Evolutionary conservation across 2,113 vertebrate genomes (phyloP), one percentile per base, ranked within the genome.

Genomic region (Ondatra zibethicus): DNA sequence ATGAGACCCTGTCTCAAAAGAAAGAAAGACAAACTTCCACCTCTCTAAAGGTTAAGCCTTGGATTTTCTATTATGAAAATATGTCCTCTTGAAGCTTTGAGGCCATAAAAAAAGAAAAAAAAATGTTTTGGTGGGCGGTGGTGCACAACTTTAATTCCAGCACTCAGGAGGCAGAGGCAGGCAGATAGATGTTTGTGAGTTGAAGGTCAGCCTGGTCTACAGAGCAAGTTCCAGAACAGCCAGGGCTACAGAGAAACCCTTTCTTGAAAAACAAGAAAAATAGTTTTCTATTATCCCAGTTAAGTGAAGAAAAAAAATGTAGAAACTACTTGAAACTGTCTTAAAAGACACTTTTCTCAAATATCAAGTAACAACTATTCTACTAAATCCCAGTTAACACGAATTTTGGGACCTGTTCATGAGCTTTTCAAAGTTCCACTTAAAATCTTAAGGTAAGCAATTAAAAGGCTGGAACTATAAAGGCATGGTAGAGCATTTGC

Each of bases 361-460:
- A 86, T 42, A 4, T 0, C 29, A 88, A 91, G 25, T 52, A 78
- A 89, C 50, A 55, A 33, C 47, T 42, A 72, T 23, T 97, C 72
- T 81, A 95, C 39, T 91, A 68, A 77, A 58, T 77, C 17, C 25
- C 66, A 95, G 75, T 92, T 87, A 96, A 91, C 42, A 66, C 29
- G 90, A 93, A 91, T 12, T 90, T 12, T 85, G 27, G 65, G 16
- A 17, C 36, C 61, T 61, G 52, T 96, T 92, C 78, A 52, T 0
- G 16, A 92, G 61, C 77, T 98, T 97, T 61, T 98, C 14, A 97
- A 97, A 87, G 5, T 92, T 86, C 96, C 61, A 65, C 3, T 39
- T 78, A 96, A 65, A 98, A 76, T 17, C 42, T 25, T 90, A n/a
- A 58, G 23, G 84, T 73, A 86, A 89, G 93, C 75, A 96, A 82